phyloP scores from a whole-genome alignment of 2,888 invertebrate species.

The Chymomyza caudatula region DNA sequence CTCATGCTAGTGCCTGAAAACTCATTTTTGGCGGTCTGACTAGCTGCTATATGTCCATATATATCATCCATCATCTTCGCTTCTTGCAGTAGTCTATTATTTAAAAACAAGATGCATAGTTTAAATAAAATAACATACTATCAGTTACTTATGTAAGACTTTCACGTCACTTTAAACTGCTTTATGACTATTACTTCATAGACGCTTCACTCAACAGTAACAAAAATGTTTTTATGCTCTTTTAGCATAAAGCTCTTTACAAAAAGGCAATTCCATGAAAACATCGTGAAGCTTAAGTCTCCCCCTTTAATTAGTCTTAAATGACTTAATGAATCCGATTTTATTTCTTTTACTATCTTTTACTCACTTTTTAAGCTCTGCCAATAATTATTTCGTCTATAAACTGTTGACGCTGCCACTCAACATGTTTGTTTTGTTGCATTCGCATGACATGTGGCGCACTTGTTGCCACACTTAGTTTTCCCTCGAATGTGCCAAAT shows the following conservation, averaged over 20 bases:
- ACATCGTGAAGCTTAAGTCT: not conserved
- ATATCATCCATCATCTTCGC: too few relatives aligned
- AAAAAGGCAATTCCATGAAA: not conserved
- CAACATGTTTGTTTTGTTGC: conserved; percentile 55
- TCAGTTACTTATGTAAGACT: too few relatives aligned
- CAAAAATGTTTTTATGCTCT: not conserved
- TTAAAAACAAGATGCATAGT: too few relatives aligned
- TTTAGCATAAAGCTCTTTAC: too few relatives aligned
- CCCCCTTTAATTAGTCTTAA: not conserved
- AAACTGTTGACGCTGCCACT: conserved; percentile 55
- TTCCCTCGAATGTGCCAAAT: conserved; percentile 2
- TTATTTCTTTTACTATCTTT: not conserved
- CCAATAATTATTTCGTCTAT: conserved; percentile 55
- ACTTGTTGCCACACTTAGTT: conserved; percentile 44
- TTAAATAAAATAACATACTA: too few relatives aligned
- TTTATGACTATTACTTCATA: too few relatives aligned
- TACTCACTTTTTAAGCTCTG: conserved; percentile 9
- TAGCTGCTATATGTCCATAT: too few relatives aligned
- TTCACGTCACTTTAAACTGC: too few relatives aligned
- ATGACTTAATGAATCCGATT: not conserved
- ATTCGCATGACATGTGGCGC: conserved; percentile 19
- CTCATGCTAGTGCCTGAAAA: too few relatives aligned
- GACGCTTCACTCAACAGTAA: not conserved
- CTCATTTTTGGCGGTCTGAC: too few relatives aligned
- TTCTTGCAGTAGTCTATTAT: too few relatives aligned